A percentile compares a stretch with the other conserved stretches of the same genome.
phyloP scores from a whole-genome alignment of 2,888 invertebrate species.

The Lithophane ornitopus region DNA sequence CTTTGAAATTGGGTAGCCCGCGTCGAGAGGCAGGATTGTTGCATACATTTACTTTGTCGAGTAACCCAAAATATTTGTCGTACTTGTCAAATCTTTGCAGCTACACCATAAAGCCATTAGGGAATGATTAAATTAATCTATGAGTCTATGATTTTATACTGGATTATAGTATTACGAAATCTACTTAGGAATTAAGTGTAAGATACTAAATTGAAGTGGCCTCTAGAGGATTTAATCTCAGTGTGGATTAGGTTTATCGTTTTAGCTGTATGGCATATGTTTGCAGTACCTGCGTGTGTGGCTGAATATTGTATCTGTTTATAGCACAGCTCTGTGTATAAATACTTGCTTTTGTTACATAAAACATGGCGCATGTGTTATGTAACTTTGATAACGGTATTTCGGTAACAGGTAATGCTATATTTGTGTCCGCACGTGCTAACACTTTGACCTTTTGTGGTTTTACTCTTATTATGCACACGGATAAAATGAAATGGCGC shows the following conservation, averaged over 20 bases:
- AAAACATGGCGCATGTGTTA: constrained; percentile 23
- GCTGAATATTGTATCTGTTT: constrained; percentile 33
- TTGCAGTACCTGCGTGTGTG: constrained; percentile 7
- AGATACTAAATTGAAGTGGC: constrained; percentile 34
- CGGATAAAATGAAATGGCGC: background rate
- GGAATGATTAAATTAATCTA: constrained; percentile 34
- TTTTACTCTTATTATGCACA: constrained; percentile 6
- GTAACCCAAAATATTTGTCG: constrained; percentile 44
- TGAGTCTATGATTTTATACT: constrained; percentile 36
- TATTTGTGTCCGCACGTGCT: constrained; percentile 5
- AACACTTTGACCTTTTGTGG: constrained; percentile 10
- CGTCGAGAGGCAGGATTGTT: constrained; percentile 8
- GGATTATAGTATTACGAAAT: constrained; percentile 44
- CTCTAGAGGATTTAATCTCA: constrained; percentile 40
- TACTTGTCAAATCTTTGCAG: constrained; percentile 42
- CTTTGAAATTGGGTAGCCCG: constrained; percentile 42
- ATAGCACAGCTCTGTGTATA: constrained; percentile 13
- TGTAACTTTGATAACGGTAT: constrained; percentile 39
- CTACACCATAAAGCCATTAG: constrained; percentile 42
- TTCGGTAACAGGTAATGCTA: constrained; percentile 35
- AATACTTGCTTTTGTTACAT: constrained; percentile 37
- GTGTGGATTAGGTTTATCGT: constrained; percentile 36
- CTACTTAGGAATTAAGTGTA: constrained; percentile 13
- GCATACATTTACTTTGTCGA: constrained; percentile 49
- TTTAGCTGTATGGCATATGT: constrained; percentile 27